Evolutionary conservation across 2,797 vertebrate genomes (phyloP).

Genomic region (Galago senegalensis): DNA sequence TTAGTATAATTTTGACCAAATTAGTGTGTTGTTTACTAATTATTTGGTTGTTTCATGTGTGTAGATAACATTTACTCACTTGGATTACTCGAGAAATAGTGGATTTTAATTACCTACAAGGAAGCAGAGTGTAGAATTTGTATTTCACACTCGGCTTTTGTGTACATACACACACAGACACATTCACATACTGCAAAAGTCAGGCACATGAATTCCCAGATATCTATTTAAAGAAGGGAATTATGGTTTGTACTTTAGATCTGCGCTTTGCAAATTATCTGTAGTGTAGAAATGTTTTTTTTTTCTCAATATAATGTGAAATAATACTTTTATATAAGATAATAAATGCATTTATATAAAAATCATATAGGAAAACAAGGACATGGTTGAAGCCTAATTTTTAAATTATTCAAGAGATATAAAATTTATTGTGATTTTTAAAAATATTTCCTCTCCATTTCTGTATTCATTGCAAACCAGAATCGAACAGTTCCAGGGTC

Average conservation of each 20-base stretch:
- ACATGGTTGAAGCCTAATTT: background rate
- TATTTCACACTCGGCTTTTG: background rate
- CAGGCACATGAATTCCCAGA: background rate
- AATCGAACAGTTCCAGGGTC: background rate
- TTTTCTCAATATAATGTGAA: background rate
- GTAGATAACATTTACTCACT: background rate
- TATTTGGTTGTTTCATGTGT: background rate
- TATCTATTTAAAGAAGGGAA: background rate
- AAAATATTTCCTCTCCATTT: background rate
- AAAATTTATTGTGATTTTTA: background rate
- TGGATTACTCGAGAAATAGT: background rate
- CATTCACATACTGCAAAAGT: background rate
- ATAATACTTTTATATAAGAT: background rate
- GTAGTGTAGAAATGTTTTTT: background rate
- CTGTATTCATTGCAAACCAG: background rate
- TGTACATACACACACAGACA: background rate
- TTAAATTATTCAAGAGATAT: background rate
- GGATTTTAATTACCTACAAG: background rate
- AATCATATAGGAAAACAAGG: background rate
- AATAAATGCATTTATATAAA: background rate
- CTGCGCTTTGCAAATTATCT: background rate
- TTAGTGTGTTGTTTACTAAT: background rate
- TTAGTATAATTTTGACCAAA: background rate
- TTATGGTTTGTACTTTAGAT: background rate
- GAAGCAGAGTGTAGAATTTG: background rate